These are phyloP conservation scores for Sipha maydis DNA, from an alignment of 2,888 invertebrate species.

Conservation along the genomic window DNA sequence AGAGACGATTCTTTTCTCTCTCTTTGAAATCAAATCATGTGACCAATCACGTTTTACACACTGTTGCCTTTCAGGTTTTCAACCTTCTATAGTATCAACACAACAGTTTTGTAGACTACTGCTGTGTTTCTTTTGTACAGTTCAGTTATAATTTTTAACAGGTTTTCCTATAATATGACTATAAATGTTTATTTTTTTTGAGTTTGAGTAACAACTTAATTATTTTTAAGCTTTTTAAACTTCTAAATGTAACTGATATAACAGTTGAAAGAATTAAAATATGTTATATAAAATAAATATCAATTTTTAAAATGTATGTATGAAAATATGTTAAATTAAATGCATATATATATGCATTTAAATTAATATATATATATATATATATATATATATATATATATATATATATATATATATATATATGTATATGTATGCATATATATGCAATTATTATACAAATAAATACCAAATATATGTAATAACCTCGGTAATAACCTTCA, in stretches of 20 bases:
- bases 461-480: too few relatives aligned
- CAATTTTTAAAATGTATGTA: too few relatives aligned
- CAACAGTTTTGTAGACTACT: background rate
- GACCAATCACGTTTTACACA: slow-evolving; percentile 60
- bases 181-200: background rate
- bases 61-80: slow-evolving; percentile 39
- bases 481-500: too few relatives aligned
- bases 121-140: background rate
- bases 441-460: too few relatives aligned
- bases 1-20: slow-evolving; percentile 50
- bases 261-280: background rate
- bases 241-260: background rate
- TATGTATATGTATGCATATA: too few relatives aligned
- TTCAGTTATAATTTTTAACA: slow-evolving; percentile 32
- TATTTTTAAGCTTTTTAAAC: background rate
- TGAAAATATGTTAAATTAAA: too few relatives aligned
- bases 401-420: too few relatives aligned
- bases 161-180: background rate
- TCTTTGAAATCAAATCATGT: slow-evolving; percentile 58
- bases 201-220: background rate
- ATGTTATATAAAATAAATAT: too few relatives aligned
- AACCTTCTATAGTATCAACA: slow-evolving; percentile 28
- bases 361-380: too few relatives aligned
- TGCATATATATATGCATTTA: too few relatives aligned
- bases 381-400: too few relatives aligned